Evolutionary conservation across 2,797 vertebrate species (phyloP).

Genomic region (Enteromius paludinosus): DNA sequence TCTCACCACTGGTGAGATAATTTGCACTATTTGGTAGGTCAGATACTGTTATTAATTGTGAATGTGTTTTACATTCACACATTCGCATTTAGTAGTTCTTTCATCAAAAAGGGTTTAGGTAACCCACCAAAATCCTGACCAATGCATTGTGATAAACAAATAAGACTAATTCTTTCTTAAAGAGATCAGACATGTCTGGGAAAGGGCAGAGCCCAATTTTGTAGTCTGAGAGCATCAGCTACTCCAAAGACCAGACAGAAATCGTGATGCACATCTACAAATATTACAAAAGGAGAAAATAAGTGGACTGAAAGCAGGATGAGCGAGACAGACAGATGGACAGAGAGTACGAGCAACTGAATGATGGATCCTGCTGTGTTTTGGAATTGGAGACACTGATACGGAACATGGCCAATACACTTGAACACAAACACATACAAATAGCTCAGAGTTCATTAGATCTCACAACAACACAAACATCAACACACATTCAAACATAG

Average conservation of each 20-base stretch:
- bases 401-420: constrained; percentile 36
- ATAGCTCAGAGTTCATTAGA: constrained; percentile 21
- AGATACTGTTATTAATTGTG: not conserved
- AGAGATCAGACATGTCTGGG: constrained; percentile 43
- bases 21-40: not conserved
- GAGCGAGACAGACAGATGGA: constrained; percentile 15
- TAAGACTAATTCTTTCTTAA: constrained; percentile 18
- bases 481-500: constrained; percentile 15
- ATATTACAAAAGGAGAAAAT: constrained; percentile 10
- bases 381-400: constrained; percentile 52
- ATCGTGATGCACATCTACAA: not conserved
- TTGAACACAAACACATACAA: constrained; percentile 13
- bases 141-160: not conserved
- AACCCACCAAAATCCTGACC: not conserved
- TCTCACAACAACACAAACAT: constrained; percentile 6
- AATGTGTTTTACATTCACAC: not conserved
- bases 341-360: not conserved
- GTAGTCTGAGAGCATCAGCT: constrained; percentile 25
- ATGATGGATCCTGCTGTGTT: constrained; percentile 27
- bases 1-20: not conserved
- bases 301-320: not conserved
- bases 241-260: not conserved
- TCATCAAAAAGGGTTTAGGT: not conserved
- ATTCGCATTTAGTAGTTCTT: not conserved
- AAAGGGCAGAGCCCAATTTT: constrained; percentile 62